Evolutionary conservation across 2,113 vertebrate genomes (phyloP), one percentile per base, ranked within the genome.

Genomic region (Herpailurus yagouaroundi): DNA sequence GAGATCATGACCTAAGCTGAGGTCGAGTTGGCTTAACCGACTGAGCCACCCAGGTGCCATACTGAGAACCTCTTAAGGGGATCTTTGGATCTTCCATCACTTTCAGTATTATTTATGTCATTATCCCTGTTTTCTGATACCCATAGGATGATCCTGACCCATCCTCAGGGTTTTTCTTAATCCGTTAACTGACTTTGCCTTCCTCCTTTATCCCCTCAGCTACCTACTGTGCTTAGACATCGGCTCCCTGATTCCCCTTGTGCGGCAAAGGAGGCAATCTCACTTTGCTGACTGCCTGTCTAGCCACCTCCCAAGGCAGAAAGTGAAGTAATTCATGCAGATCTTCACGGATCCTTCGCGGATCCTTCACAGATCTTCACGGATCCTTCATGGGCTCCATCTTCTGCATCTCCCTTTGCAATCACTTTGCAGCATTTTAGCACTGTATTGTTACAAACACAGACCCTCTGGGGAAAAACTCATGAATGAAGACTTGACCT

Each of bases 381-480:
- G 1, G 41, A 45, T 45, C 41, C 18, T 31, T 15, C n/a, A 15
- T 23, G 1, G 48, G 3, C 29, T 69, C 16, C 0, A 3, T 3
- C 57, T 60, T 60, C 21, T 13, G 9, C 14, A 15, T 66, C 71
- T 95, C 48, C 33, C 52, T 48, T 27, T 18, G 55, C 45, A 36
- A 57, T 18, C 45, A 31, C 4, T 73, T 73, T 19, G 84, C 4
- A 48, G 57, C 50, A 15, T n/a, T 77, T 63, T 79, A 25, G 38
- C 19, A 10, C 6, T 14, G 5, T 60, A 27, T 33, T 57, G 27
- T 79, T 69, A 27, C 7, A 50, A 50, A 1, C 25, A n/a, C 14
- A 13, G 27, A 9, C 18, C 13, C 23, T 19, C 9, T 4, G 16
- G n/a, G 55, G 73, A 25, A 84, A 81, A 60, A 19, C 7, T 38